Conservation (phyloP, 2,888 invertebrate genomes). For the Hypselothyrea guttata region DNA sequence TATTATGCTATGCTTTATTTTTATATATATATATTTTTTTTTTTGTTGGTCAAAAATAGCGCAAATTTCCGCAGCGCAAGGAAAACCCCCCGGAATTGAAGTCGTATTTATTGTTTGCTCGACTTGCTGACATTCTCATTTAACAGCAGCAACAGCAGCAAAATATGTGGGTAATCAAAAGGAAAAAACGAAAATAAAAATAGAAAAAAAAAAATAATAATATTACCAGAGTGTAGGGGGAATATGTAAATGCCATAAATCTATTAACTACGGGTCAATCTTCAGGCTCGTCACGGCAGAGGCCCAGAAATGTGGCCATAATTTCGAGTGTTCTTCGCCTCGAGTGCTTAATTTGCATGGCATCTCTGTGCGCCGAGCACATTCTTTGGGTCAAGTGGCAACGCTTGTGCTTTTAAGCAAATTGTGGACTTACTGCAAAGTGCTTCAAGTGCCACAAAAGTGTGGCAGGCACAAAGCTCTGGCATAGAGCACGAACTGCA, state of each 20-base stretch:
- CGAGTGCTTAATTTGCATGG: slow-evolving; percentile 19
- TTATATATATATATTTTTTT: background rate
- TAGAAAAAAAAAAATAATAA: no score
- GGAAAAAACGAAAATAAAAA: slow-evolving; percentile 6
- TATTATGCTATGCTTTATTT: background rate
- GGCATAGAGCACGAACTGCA: background rate
- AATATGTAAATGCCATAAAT: slow-evolving; percentile 64
- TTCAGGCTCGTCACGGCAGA: slow-evolving; percentile 38
- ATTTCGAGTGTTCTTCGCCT: slow-evolving; percentile 38
- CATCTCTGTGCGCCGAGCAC: slow-evolving; percentile 8
- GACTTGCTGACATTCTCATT: slow-evolving; percentile 64
- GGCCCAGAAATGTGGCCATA: slow-evolving; percentile 19
- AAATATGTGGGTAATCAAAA: slow-evolving; percentile 49
- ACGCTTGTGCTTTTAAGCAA: no score
- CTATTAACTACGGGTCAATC: slow-evolving; percentile 47
- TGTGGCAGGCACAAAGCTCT: slow-evolving; percentile 1
- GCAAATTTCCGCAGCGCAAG: slow-evolving; percentile 23
- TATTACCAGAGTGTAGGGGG: background rate
- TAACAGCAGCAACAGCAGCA: slow-evolving; percentile 23
- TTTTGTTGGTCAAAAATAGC: slow-evolving; percentile 32
- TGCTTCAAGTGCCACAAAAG: background rate
- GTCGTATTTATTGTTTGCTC: slow-evolving; percentile 56
- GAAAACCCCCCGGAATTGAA: background rate
- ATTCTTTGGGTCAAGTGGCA: background rate
- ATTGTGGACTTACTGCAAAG: no score